phyloP scores from a whole-genome alignment of 2,888 invertebrate genomes.

The Heliconius cydno region DNA sequence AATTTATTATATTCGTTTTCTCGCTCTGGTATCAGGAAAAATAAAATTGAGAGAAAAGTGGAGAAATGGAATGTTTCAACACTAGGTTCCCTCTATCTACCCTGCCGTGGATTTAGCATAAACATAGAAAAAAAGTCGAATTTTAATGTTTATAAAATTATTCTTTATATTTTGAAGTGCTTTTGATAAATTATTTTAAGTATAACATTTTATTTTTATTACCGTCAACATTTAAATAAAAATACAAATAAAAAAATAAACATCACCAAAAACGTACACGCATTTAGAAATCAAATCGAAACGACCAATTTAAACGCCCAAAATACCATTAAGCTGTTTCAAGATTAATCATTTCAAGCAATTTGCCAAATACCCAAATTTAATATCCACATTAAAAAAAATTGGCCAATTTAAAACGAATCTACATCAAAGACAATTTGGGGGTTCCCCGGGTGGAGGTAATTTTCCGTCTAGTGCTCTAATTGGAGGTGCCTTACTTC shows the following conservation, averaged over 20 bases:
- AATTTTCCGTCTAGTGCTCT: constrained; percentile 71
- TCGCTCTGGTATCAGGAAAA: too few relatives aligned
- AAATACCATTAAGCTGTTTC: constrained; percentile 8
- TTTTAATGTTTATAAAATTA: too few relatives aligned
- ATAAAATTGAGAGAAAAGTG: neutral
- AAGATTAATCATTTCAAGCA: neutral
- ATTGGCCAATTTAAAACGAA: constrained; percentile 13
- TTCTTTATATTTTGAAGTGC: too few relatives aligned
- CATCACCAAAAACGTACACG: neutral
- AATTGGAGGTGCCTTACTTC: constrained; percentile 54
- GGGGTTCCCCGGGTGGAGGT: constrained; percentile 37
- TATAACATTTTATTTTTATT: too few relatives aligned
- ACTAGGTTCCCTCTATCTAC: too few relatives aligned
- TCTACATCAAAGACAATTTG: constrained; percentile 30
- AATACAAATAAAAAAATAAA: neutral
- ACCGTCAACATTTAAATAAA: too few relatives aligned
- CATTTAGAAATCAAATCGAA: neutral
- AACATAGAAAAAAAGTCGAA: neutral
- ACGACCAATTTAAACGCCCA: neutral
- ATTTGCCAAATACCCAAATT: neutral
- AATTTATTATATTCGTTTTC: too few relatives aligned
- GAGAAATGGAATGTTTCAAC: neutral
- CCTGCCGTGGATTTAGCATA: neutral
- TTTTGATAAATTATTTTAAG: too few relatives aligned
- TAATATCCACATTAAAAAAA: neutral